These are phyloP conservation scores for Gibbula magus DNA, from an alignment of 2,888 invertebrate genomes.

Conservation along the genomic window DNA sequence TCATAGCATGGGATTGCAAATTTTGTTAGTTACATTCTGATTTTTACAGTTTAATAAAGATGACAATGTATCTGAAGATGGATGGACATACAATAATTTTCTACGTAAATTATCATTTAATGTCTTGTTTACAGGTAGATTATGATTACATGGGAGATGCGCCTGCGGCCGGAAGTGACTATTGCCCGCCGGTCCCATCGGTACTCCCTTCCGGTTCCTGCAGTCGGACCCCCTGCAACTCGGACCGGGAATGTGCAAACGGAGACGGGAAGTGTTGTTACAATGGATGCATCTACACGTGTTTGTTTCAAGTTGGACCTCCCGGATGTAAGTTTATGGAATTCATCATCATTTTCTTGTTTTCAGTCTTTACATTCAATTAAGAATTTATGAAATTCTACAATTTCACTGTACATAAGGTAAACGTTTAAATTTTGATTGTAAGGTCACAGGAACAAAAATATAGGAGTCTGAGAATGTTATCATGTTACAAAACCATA, in stretches of 20 bases:
- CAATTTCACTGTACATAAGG: neutral
- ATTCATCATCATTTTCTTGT: too few relatives aligned
- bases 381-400: neutral
- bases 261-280: slow-evolving; percentile 55
- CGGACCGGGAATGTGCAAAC: slow-evolving; percentile 52
- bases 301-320: slow-evolving; percentile 52
- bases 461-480: too few relatives aligned
- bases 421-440: neutral
- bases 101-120: neutral
- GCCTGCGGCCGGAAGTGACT: slow-evolving; percentile 26
- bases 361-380: neutral
- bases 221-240: slow-evolving; percentile 45
- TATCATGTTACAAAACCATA: too few relatives aligned
- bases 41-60: too few relatives aligned
- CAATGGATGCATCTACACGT: slow-evolving; percentile 63
- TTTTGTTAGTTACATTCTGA: too few relatives aligned
- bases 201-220: slow-evolving; percentile 50
- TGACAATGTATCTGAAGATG: too few relatives aligned
- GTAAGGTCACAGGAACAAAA: too few relatives aligned
- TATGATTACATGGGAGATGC: slow-evolving; percentile 35
- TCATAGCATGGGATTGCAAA: too few relatives aligned
- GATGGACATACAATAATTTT: too few relatives aligned
- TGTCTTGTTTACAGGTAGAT: slow-evolving; percentile 26
- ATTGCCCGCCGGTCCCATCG: slow-evolving; percentile 59
- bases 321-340: slow-evolving; percentile 49